These are phyloP conservation scores for Pantherophis vulpinus DNA, from an alignment of 2,797 vertebrate genomes.

Conservation along the genomic window DNA sequence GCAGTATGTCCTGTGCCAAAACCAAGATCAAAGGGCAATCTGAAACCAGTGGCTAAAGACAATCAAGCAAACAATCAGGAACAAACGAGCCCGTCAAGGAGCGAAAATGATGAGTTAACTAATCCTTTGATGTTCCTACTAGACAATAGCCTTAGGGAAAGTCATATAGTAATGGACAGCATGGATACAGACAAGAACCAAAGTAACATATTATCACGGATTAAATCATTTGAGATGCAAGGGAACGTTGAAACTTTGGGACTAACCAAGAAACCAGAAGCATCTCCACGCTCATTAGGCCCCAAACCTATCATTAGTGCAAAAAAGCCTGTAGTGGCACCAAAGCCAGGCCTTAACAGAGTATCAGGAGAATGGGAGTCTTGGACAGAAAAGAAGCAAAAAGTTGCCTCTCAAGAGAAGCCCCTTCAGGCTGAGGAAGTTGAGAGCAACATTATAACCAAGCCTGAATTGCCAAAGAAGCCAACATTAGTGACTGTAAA, in stretches of 20 bases:
- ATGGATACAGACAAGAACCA: constrained; percentile 81
- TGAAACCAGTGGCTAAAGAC: constrained; percentile 71
- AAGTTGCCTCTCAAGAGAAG: constrained; percentile 59
- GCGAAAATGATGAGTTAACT: constrained; percentile 34
- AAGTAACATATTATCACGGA: constrained; percentile 81
- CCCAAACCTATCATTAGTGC: constrained; percentile 71
- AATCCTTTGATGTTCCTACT: constrained; percentile 43
- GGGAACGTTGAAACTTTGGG: constrained; percentile 64
- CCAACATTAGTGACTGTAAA: constrained; percentile 68
- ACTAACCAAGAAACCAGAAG: constrained; percentile 75
- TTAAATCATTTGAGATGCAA: constrained; percentile 91
- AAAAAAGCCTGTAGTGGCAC: constrained; percentile 79
- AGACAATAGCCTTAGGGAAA: constrained; percentile 57
- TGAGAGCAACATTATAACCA: constrained; percentile 58
- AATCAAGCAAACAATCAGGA: constrained; percentile 60
- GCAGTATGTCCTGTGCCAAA: constrained; percentile 80
- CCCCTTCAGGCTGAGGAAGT: constrained; percentile 52
- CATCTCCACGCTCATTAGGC: constrained; percentile 75
- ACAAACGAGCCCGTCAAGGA: constrained; percentile 32
- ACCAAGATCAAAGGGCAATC: constrained; percentile 83
- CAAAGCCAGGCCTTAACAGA: constrained; percentile 71
- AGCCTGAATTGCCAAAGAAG: constrained; percentile 81
- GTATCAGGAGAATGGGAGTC: constrained; percentile 75
- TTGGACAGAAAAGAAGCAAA: constrained; percentile 65
- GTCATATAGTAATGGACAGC: constrained; percentile 61